A percentile compares a stretch with the other conserved stretches of the same genome.
phyloP scores from a whole-genome alignment of 2,888 invertebrate genomes.

The Drosophila borborema region DNA sequence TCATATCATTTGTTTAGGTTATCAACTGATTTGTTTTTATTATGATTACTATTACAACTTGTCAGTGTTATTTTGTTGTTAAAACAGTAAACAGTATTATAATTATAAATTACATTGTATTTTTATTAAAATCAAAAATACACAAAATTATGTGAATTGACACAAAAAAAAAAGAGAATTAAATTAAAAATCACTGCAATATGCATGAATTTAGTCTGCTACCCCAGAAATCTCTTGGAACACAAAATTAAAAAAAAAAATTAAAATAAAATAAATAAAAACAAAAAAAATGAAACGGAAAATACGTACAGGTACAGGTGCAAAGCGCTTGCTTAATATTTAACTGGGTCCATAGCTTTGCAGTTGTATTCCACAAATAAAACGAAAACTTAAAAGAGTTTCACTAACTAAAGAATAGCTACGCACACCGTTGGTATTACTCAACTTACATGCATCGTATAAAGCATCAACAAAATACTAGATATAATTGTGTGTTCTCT shows the following conservation, averaged over 20 bases:
- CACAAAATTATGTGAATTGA: constrained; percentile 52
- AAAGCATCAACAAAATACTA: constrained; percentile 62
- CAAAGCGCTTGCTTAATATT: constrained; percentile 31
- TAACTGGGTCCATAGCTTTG: constrained; percentile 31
- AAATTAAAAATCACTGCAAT: constrained; percentile 58
- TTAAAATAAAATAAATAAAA: constrained; percentile 12
- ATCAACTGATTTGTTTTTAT: constrained; percentile 65
- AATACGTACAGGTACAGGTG: constrained; percentile 30
- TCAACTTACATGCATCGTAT: constrained; percentile 71
- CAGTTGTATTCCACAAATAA: constrained; percentile 37
- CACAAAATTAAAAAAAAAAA: constrained; percentile 42
- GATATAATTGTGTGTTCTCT: neutral
- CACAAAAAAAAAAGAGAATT: constrained; percentile 45
- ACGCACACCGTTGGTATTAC: constrained; percentile 70
- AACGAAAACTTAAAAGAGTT: constrained; percentile 24
- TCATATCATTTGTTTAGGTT: constrained; percentile 64
- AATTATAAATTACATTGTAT: constrained; percentile 67
- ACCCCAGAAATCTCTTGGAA: constrained; percentile 83
- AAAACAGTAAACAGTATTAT: constrained; percentile 62
- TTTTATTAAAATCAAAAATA: constrained; percentile 58
- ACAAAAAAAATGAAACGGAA: constrained; percentile 23
- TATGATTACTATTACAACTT: constrained; percentile 71
- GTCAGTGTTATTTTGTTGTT: constrained; percentile 72
- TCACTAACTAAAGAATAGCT: constrained; percentile 52
- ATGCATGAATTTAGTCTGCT: constrained; percentile 85